Base-by-base conservation (phyloP, 2,888 invertebrate species). In the Spicauda simplicius region DNA sequence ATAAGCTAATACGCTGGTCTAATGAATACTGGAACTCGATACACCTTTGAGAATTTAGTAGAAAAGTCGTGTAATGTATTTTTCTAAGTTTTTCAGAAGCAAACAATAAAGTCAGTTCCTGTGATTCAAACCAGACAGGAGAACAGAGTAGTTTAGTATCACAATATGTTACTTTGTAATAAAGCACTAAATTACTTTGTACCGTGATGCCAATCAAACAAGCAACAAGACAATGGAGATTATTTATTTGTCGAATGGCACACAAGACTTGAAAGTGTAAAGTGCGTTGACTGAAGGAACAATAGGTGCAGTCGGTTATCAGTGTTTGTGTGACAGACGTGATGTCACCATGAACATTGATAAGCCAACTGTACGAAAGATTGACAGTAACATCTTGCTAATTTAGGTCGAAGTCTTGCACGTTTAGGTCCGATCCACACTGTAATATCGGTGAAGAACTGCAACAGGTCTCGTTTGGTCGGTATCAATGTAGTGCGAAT, bases 241-340 rank as follows among this genome's bases (percentile, higher is more conserved):
- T 58, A 41, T 61, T 63, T 63, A 55, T 63, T 63, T 62, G 55
- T 55, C 45, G 18, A 55, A 53, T 30, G 37, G 30, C 33, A 37
- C 57, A 54, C 25, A 25, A 25, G 25, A 60, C 64, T 64, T 52
- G 60, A 37, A 20, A 48, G 58, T 71, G 73, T 68, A 80, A 77
- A 83, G 81, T 80, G 77, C 84, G 76, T 85, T 85, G 80, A 84
- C 83, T 79, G 79, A 68, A 71, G 71, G 76, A 77, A 85, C 85
- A 85, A 84, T 82, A 74, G 78, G 70, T 74, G 69, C 72, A 74
- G 70, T 71, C 12, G 4, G 73, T 76, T 83, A 85, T 83, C 80
- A 75, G 72, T 74, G 73, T 77, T 75, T 74, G 71, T 64, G 76
- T 77, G 72, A 73, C 73, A 69, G 56, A 52, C 72, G 60, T 71